These are phyloP conservation scores for Pristionchus mayeri DNA, from an alignment of 2,888 invertebrate species.

Conservation along the genomic window DNA sequence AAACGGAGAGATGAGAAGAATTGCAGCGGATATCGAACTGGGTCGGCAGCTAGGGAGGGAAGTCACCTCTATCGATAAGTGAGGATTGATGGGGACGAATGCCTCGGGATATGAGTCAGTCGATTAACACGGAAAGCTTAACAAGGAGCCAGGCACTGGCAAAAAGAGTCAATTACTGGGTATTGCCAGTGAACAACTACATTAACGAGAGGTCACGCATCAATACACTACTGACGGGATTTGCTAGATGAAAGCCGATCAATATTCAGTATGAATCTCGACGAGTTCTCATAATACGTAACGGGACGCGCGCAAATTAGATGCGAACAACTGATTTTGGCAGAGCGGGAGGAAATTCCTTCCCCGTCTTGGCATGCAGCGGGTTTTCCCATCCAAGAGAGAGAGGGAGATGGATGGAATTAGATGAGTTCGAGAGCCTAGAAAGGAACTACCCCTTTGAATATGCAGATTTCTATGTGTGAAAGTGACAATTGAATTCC, in stretches of 20 bases:
- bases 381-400: background rate
- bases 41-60: conserved; percentile 25
- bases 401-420: background rate
- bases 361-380: background rate
- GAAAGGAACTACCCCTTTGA: background rate
- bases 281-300: background rate
- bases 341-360: background rate
- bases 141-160: too few relatives aligned
- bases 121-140: too few relatives aligned
- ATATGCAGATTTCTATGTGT: background rate
- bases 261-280: background rate
- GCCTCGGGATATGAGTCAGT: background rate
- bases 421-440: background rate
- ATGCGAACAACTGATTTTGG: conserved; percentile 34
- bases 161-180: too few relatives aligned
- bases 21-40: conserved; percentile 21
- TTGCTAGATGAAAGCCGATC: background rate
- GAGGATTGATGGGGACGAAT: background rate
- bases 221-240: too few relatives aligned
- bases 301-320: conserved; percentile 9
- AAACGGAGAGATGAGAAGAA: background rate
- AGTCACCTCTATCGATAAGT: background rate
- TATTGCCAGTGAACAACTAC: too few relatives aligned
- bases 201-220: too few relatives aligned
- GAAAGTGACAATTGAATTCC: conserved; percentile 34